Evolutionary conservation across 2,888 invertebrate species (phyloP).

Genomic region (Eurois occulta): DNA sequence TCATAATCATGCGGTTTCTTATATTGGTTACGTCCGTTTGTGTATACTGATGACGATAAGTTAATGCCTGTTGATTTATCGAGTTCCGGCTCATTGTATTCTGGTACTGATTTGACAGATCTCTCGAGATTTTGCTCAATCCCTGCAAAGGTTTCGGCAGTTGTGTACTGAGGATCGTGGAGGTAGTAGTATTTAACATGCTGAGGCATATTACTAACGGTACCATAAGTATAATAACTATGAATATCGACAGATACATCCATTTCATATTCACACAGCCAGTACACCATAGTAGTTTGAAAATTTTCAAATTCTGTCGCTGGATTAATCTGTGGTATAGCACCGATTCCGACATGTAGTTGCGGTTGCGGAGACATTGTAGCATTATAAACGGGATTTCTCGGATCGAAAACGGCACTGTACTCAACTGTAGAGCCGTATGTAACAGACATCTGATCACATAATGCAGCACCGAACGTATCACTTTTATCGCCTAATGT

Average conservation of each 20-base stretch:
- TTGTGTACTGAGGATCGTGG: neutral
- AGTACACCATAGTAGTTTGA: neutral
- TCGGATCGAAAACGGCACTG: neutral
- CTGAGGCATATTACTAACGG: neutral
- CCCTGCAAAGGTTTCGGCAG: neutral
- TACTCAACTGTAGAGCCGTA: neutral
- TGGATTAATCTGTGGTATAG: slow-evolving; percentile 1
- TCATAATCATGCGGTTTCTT: neutral
- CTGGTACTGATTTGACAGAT: neutral
- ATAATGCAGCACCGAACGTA: neutral
- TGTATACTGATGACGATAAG: neutral
- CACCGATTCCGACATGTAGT: neutral
- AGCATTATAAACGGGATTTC: neutral
- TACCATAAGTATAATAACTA: neutral
- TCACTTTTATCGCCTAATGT: neutral
- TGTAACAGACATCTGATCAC: neutral
- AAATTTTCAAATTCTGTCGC: slow-evolving; percentile 1
- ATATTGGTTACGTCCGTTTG: neutral
- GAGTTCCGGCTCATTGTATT: neutral
- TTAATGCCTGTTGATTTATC: neutral
- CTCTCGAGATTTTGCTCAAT: neutral
- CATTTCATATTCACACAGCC: neutral
- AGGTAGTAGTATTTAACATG: neutral
- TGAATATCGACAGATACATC: neutral
- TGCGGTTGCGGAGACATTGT: neutral